phyloP scores from a whole-genome alignment of 2,797 vertebrate species.

The Todus mexicanus region DNA sequence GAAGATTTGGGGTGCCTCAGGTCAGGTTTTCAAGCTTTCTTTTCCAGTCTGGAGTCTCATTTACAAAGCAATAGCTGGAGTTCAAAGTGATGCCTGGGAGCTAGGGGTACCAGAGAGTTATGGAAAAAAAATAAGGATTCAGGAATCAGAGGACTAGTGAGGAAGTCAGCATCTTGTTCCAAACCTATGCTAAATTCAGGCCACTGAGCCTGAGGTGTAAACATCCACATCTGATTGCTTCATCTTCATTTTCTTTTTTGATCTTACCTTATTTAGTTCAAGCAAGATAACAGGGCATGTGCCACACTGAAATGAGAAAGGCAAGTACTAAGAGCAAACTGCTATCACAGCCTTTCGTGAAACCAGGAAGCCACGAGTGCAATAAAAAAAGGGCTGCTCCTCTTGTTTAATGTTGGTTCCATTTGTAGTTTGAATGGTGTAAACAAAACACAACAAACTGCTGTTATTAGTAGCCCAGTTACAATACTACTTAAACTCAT shows the following conservation, averaged over 20 bases:
- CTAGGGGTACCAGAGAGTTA: neutral
- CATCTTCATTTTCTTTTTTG: slow-evolving; percentile 1
- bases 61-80: slow-evolving; percentile 20
- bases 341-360: neutral
- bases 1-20: neutral
- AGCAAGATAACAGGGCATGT: neutral
- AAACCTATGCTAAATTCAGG: slow-evolving; percentile 34
- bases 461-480: neutral
- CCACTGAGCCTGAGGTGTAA: slow-evolving; percentile 22
- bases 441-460: neutral
- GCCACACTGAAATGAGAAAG: neutral
- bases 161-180: neutral
- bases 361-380: neutral
- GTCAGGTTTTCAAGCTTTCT: slow-evolving; percentile 35
- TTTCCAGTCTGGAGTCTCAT: slow-evolving; percentile 22
- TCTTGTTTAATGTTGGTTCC: neutral
- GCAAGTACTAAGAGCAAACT: neutral
- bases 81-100: slow-evolving; percentile 49
- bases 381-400: neutral
- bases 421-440: neutral
- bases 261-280: slow-evolving; percentile 26
- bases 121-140: neutral
- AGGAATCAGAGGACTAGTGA: neutral
- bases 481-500: neutral
- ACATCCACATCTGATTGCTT: neutral